Evolutionary conservation across 2,797 vertebrate genomes (phyloP).

Genomic region (Acanthurus lineatus): DNA sequence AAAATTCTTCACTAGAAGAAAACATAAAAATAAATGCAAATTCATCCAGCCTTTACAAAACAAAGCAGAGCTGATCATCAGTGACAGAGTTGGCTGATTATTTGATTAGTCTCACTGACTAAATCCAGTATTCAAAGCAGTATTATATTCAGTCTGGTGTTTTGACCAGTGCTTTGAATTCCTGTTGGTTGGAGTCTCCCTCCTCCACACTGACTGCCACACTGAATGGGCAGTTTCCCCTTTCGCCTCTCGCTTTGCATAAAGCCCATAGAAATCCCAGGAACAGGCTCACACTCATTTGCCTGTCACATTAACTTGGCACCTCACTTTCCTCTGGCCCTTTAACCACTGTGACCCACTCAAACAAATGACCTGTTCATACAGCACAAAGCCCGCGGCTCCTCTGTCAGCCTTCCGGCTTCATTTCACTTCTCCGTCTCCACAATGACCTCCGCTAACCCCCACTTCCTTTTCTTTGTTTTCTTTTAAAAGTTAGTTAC

Average conservation of each 20-base stretch:
- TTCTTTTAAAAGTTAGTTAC: constrained; percentile 16
- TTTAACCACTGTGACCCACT: constrained; percentile 70
- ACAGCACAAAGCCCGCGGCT: constrained; percentile 58
- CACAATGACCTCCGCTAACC: constrained; percentile 52
- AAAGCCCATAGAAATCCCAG: constrained; percentile 72
- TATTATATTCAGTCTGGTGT: constrained; percentile 16
- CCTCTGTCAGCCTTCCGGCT: constrained; percentile 55
- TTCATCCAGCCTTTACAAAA: not conserved
- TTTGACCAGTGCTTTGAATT: constrained; percentile 49
- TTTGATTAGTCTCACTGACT: constrained; percentile 25
- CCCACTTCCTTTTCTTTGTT: constrained; percentile 48
- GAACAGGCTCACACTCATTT: constrained; percentile 73
- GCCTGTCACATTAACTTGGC: constrained; percentile 80
- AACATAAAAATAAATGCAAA: not conserved
- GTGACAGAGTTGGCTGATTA: constrained; percentile 31
- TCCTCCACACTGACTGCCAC: constrained; percentile 36
- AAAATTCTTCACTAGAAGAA: not conserved
- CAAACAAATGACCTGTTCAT: constrained; percentile 78
- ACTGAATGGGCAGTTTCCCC: constrained; percentile 60
- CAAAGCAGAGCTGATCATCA: not conserved
- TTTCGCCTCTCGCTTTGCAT: constrained; percentile 68
- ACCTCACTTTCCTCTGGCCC: constrained; percentile 68
- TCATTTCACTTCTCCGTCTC: constrained; percentile 60
- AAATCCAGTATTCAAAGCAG: constrained; percentile 34
- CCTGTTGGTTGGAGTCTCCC: constrained; percentile 33